A percentile compares a stretch with the other conserved stretches of the same genome.
These are phyloP conservation scores for Anguilla marmorata DNA, from an alignment of 2,797 vertebrate genomes.

Conservation along the genomic window DNA sequence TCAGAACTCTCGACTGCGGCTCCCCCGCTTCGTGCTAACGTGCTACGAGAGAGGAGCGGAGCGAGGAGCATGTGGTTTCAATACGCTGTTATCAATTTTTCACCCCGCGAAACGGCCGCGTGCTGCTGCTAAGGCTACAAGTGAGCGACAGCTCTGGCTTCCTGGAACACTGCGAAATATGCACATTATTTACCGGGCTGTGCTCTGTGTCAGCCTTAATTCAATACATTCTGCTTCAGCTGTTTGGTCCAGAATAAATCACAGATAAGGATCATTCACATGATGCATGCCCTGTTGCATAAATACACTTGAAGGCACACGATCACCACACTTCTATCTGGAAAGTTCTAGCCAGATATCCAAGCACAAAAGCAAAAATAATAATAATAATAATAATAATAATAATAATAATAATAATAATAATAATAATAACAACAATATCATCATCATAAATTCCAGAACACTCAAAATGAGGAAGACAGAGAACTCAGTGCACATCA, in stretches of 20 bases:
- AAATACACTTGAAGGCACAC: neutral
- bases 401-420: neutral
- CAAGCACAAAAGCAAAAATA: neutral
- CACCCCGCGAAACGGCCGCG: neutral
- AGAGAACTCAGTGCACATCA: neutral
- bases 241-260: slow-evolving; percentile 22
- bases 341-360: neutral
- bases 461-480: neutral
- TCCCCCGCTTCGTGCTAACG: neutral
- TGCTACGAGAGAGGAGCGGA: neutral
- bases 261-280: slow-evolving; percentile 15
- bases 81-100: slow-evolving; percentile 34
- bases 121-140: neutral
- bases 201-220: neutral
- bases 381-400: neutral
- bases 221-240: neutral
- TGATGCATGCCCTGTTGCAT: neutral
- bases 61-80: slow-evolving; percentile 7
- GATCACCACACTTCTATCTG: neutral
- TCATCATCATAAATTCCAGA: neutral
- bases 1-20: neutral
- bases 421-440: too few relatives aligned
- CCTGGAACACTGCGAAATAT: neutral
- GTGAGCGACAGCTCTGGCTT: neutral
- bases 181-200: slow-evolving; percentile 14